Evolutionary conservation across 2,888 invertebrate genomes (phyloP).

Genomic region (Boloria selene): DNA sequence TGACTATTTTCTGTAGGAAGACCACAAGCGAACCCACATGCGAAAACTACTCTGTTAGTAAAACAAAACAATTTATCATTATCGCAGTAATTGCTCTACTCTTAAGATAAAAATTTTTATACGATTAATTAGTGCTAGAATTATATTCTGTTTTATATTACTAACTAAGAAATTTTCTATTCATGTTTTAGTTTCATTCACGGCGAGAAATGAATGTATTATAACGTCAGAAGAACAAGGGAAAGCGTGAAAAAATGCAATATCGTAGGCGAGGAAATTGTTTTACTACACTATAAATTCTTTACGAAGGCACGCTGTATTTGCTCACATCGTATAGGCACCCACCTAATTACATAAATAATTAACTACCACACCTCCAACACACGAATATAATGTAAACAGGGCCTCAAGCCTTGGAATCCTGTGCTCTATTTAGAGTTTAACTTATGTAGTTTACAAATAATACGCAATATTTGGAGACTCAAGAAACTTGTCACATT

Average conservation of each 20-base stretch:
- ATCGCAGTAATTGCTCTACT: not conserved
- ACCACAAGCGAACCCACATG: too few species aligned
- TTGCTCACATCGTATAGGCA: slow-evolving; percentile 25
- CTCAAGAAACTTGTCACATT: not conserved
- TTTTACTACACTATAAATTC: slow-evolving; percentile 31
- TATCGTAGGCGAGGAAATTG: slow-evolving; percentile 28
- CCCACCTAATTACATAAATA: slow-evolving; percentile 43
- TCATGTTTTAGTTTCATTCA: slow-evolving; percentile 25
- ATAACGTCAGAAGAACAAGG: slow-evolving; percentile 27
- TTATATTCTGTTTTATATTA: slow-evolving; percentile 17
- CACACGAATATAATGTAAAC: slow-evolving; percentile 37
- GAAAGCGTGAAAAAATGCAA: slow-evolving; percentile 31
- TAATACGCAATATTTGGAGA: not conserved
- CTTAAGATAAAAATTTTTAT: slow-evolving; percentile 6
- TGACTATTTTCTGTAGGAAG: too few species aligned
- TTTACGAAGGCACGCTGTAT: slow-evolving; percentile 25
- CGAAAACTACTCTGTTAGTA: too few species aligned
- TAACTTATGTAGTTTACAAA: slow-evolving; percentile 11
- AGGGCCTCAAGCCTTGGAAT: slow-evolving; percentile 30
- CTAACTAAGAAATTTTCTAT: slow-evolving; percentile 12
- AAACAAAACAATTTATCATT: too few species aligned
- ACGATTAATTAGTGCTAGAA: slow-evolving; percentile 4
- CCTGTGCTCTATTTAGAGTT: slow-evolving; percentile 17
- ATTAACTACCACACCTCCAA: slow-evolving; percentile 40
- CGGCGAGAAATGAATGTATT: slow-evolving; percentile 16